These are phyloP conservation scores for Rhyacophila evoluta DNA, from an alignment of 2,888 invertebrate genomes.

Conservation along the genomic window DNA sequence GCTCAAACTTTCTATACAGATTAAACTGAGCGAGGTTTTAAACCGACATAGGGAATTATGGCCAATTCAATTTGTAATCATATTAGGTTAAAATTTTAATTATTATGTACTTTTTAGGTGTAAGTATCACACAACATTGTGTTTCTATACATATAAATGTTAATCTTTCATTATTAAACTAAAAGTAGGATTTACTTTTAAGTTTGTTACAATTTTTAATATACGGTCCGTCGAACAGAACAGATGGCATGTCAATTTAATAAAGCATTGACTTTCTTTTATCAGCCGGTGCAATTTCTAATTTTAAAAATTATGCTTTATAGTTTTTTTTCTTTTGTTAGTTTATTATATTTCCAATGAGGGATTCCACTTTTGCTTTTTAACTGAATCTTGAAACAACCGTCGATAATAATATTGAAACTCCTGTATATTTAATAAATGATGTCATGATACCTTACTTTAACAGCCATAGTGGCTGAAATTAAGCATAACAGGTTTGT, in stretches of 20 bases:
- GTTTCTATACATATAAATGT: constrained; percentile 47
- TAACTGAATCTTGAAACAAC: not conserved
- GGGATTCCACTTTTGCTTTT: constrained; percentile 26
- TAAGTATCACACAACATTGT: constrained; percentile 50
- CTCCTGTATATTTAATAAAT: too few species aligned
- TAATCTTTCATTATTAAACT: constrained; percentile 41
- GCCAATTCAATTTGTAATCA: constrained; percentile 52
- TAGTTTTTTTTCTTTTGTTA: not conserved
- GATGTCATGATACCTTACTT: too few species aligned
- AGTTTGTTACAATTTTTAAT: constrained; percentile 38
- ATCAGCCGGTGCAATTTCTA: constrained; percentile 37
- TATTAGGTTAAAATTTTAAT: constrained; percentile 52
- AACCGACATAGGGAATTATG: constrained; percentile 52
- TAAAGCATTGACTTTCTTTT: constrained; percentile 27
- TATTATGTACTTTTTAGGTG: constrained; percentile 52
- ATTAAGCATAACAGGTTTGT: too few species aligned
- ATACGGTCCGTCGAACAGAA: constrained; percentile 25
- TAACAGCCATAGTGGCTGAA: too few species aligned
- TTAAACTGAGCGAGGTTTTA: constrained; percentile 41
- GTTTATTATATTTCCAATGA: not conserved
- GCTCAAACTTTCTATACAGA: constrained; percentile 29
- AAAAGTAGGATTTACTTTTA: constrained; percentile 41
- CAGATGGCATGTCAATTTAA: constrained; percentile 11
- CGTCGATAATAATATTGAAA: not conserved
- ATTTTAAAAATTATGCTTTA: not conserved